Conservation (phyloP, 2,888 invertebrate genomes). For the Catocala fraxini region DNA sequence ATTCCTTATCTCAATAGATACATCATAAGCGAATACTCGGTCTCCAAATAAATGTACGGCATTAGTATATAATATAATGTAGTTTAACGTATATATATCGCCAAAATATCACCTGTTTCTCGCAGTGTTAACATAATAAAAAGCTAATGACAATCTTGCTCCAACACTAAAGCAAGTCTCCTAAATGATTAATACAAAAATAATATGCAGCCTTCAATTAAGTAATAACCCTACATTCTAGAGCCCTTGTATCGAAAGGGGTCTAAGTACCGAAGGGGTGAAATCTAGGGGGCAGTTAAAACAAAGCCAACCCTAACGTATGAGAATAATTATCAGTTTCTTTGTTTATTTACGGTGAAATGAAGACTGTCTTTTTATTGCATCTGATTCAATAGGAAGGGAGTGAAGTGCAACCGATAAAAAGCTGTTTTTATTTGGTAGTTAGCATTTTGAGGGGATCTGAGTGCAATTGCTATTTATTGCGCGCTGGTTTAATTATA, state of each 20-base stretch:
- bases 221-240: slow-evolving; percentile 76
- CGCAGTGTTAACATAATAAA: too few relatives aligned
- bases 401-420: slow-evolving; percentile 16
- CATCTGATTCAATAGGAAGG: slow-evolving; percentile 37
- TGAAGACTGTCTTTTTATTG: slow-evolving; percentile 75
- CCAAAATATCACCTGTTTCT: too few relatives aligned
- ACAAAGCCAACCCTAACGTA: slow-evolving; percentile 71
- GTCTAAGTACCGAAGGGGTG: slow-evolving; percentile 65
- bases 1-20: too few relatives aligned
- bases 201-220: slow-evolving; percentile 67
- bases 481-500: too few relatives aligned
- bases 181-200: slow-evolving; percentile 46
- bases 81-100: too few relatives aligned
- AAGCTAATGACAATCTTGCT: too few relatives aligned
- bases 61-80: too few relatives aligned
- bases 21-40: too few relatives aligned
- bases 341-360: slow-evolving; percentile 68
- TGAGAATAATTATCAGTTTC: slow-evolving; percentile 79
- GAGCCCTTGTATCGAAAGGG: slow-evolving; percentile 74
- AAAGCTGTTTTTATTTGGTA: slow-evolving; percentile 3
- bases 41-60: too few relatives aligned
- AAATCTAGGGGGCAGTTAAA: slow-evolving; percentile 66
- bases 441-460: slow-evolving; percentile 4
- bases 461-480: background rate
- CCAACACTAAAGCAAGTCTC: too few relatives aligned